phyloP scores from a whole-genome alignment of 2,888 invertebrate genomes.

The Cryptus viduatorius region DNA sequence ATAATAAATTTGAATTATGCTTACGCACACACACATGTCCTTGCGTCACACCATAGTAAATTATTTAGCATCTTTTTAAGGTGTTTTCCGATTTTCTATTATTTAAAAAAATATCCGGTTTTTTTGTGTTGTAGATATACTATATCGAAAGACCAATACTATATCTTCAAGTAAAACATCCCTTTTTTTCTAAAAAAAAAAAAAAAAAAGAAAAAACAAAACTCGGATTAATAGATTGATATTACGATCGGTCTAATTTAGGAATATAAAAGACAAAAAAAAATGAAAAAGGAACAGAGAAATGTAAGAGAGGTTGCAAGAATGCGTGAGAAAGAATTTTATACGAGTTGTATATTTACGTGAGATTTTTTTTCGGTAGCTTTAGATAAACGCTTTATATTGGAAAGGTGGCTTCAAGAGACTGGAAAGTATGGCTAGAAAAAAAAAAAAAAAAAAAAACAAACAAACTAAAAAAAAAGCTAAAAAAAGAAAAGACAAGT shows the following conservation, averaged over 20 bases:
- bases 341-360: constrained; percentile 75
- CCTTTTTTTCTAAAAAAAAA: constrained; percentile 32
- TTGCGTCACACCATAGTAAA: constrained; percentile 64
- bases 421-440: constrained; percentile 56
- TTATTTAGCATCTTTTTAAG: constrained; percentile 65
- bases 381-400: constrained; percentile 66
- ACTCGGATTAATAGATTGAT: constrained; percentile 50
- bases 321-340: constrained; percentile 74
- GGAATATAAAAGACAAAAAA: constrained; percentile 24
- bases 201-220: constrained; percentile 13
- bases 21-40: constrained; percentile 77
- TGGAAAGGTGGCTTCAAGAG: constrained; percentile 52
- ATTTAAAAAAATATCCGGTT: constrained; percentile 15
- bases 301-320: constrained; percentile 60
- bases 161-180: constrained; percentile 31
- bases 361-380: constrained; percentile 66
- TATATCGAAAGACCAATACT: constrained; percentile 51
- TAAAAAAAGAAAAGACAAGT: constrained; percentile 32
- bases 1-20: constrained; percentile 75
- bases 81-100: constrained; percentile 40
- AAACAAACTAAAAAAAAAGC: too few species aligned
- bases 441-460: background rate
- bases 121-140: constrained; percentile 49
- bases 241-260: constrained; percentile 66
- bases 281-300: constrained; percentile 19